Evolutionary conservation across 2,113 vertebrate genomes (phyloP).

Genomic region (Phycodurus eques): DNA sequence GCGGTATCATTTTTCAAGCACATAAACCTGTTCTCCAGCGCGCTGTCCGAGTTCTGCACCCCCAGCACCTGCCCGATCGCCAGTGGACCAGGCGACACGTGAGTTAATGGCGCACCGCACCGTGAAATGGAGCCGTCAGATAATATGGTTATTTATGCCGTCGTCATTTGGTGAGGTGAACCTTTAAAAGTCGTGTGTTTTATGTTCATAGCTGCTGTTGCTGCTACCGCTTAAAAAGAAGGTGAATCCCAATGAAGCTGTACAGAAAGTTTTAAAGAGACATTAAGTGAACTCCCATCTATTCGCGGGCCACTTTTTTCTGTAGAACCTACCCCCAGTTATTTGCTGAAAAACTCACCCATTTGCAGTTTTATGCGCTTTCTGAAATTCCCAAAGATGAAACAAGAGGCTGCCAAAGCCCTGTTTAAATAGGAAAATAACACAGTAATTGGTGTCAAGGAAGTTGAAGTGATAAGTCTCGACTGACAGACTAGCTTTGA

Average conservation of each 20-base stretch:
- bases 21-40: conserved; percentile 76
- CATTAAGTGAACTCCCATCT: neutral
- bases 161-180: neutral
- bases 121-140: neutral
- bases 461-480: too few relatives aligned
- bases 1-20: conserved; percentile 80
- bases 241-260: neutral
- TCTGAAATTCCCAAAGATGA: too few relatives aligned
- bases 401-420: too few relatives aligned
- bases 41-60: conserved; percentile 78
- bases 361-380: too few relatives aligned
- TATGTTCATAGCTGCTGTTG: neutral
- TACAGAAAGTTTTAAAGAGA: neutral
- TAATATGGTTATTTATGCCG: conserved; percentile 1
- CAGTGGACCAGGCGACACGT: conserved; percentile 72
- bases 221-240: neutral
- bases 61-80: conserved; percentile 72
- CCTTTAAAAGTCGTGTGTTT: neutral
- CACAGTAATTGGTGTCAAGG: too few relatives aligned
- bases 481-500: too few relatives aligned
- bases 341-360: too few relatives aligned
- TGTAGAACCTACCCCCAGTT: too few relatives aligned
- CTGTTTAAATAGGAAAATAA: too few relatives aligned
- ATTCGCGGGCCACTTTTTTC: too few relatives aligned
- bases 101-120: conserved; percentile 23